Conservation (phyloP, 2,888 invertebrate species). For the Leptura quadrifasciata region DNA sequence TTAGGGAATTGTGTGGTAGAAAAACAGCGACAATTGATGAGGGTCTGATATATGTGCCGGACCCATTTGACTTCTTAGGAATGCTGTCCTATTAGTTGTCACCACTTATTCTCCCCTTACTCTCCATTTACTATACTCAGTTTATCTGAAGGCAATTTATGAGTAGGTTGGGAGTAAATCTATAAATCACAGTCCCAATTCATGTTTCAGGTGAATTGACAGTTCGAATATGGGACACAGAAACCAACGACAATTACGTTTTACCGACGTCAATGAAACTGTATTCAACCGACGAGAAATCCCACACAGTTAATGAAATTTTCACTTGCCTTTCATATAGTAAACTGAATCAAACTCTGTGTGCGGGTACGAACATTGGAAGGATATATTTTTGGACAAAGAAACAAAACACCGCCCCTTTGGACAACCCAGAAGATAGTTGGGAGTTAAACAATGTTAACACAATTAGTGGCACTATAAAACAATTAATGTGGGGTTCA, state of each 20-base stretch:
- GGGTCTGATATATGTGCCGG: no score
- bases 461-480: constrained; percentile 85
- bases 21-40: no score
- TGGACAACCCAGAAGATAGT: constrained; percentile 82
- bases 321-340: constrained; percentile 85
- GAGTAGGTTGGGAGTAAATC: no score
- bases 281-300: constrained; percentile 64
- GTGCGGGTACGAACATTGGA: constrained; percentile 93
- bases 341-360: constrained; percentile 84
- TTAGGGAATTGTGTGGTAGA: no score
- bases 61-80: no score
- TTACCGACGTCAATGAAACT: constrained; percentile 78
- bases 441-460: constrained; percentile 88
- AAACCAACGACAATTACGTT: constrained; percentile 93
- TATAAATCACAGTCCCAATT: no score
- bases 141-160: no score
- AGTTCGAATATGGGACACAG: constrained; percentile 95
- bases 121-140: no score
- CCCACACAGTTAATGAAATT: constrained; percentile 74
- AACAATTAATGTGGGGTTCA: constrained; percentile 88
- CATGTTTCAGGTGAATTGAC: constrained; percentile 80
- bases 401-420: constrained; percentile 67
- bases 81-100: no score
- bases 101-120: no score
- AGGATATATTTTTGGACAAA: constrained; percentile 90